Conservation (phyloP, 2,113 vertebrate species). For the Natator depressus region DNA sequence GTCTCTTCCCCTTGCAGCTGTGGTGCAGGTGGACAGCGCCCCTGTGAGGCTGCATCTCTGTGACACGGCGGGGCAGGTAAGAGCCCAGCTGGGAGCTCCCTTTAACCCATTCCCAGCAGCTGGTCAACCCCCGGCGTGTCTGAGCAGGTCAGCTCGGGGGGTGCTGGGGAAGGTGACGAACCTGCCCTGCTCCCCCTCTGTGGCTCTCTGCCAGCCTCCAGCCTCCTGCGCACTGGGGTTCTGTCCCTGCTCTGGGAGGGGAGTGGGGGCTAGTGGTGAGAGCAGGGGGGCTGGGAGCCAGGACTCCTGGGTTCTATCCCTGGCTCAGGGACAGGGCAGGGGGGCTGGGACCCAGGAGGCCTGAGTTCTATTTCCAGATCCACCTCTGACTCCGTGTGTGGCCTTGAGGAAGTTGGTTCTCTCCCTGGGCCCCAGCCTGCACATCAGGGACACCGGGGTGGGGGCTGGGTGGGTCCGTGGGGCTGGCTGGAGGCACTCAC, state of each 20-base stretch:
- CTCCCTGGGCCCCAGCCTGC: background rate
- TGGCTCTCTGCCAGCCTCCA: background rate
- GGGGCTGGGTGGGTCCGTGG: background rate
- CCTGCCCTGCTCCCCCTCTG: too few species aligned
- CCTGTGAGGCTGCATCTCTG: constrained; percentile 85
- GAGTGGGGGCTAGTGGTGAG: background rate
- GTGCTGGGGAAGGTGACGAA: background rate
- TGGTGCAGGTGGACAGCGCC: constrained; percentile 85
- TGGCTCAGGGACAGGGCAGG: background rate
- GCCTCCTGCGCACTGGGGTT: background rate
- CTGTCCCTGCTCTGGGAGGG: background rate
- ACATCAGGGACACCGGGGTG: background rate
- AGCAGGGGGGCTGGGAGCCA: background rate
- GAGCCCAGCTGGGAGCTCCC: background rate
- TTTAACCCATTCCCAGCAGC: background rate
- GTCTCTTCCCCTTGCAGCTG: constrained; percentile 69
- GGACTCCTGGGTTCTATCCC: background rate
- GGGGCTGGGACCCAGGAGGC: too few species aligned
- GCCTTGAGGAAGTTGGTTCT: background rate
- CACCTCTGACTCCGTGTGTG: background rate
- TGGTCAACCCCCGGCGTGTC: background rate
- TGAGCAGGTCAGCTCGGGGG: background rate
- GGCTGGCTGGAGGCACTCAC: background rate
- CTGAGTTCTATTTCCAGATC: background rate
- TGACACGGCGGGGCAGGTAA: constrained; percentile 89